Evolutionary conservation across 2,113 vertebrate species (phyloP).

Genomic region (Phaethon lepturus): DNA sequence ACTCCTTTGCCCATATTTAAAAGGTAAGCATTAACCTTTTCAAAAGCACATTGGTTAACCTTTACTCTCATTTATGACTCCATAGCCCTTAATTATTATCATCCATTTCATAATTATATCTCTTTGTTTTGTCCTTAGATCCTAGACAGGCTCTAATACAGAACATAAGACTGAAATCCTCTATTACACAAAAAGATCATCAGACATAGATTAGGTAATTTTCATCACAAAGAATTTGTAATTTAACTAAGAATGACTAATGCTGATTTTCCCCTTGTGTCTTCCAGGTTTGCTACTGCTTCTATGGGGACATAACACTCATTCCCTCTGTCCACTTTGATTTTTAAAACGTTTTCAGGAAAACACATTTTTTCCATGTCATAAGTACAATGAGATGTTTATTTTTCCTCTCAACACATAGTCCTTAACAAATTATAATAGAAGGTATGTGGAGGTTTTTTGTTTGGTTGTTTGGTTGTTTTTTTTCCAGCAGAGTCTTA

Average conservation of each 20-base stretch:
- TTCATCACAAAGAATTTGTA: not conserved
- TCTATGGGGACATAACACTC: not conserved
- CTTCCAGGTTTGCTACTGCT: not conserved
- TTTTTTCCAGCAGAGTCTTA: not conserved
- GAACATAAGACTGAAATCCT: not conserved
- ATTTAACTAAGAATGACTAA: not conserved
- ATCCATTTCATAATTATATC: not conserved
- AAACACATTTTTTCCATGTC: not conserved
- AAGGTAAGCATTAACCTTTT: not conserved
- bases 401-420: not conserved
- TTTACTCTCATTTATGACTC: not conserved
- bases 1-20: not conserved
- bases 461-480: not conserved
- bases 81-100: not conserved
- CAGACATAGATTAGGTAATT: not conserved
- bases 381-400: not conserved
- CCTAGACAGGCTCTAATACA: not conserved
- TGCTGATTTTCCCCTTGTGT: not conserved
- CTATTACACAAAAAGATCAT: not conserved
- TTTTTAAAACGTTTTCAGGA: not conserved
- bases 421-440: not conserved
- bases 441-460: not conserved
- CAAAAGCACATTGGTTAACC: not conserved
- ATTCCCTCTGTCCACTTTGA: not conserved
- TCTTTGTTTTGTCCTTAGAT: fast-evolving